These are phyloP conservation scores for Ceraclea dissimilis DNA, from an alignment of 2,888 invertebrate genomes.

Conservation along the genomic window DNA sequence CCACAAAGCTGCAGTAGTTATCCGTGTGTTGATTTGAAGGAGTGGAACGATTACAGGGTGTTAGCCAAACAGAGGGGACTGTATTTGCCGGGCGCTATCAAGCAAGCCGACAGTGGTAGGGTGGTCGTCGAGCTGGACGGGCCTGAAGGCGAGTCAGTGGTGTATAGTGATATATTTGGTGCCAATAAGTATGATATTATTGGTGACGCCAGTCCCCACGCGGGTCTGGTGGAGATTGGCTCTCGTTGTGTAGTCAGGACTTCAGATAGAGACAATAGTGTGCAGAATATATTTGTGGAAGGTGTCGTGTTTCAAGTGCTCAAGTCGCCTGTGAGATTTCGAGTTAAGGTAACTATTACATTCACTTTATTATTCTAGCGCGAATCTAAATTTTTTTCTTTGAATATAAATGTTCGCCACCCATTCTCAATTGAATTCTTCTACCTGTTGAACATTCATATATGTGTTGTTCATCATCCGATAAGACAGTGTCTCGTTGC, in stretches of 20 bases:
- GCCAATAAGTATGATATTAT: constrained; percentile 80
- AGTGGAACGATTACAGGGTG: constrained; percentile 91
- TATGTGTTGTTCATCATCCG: no score
- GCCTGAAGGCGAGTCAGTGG: constrained; percentile 58
- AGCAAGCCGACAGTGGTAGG: constrained; percentile 60
- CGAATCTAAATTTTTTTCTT: constrained; percentile 6
- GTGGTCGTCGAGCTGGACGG: constrained; percentile 79
- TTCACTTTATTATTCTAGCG: neutral
- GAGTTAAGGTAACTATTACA: constrained; percentile 38
- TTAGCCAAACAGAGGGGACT: constrained; percentile 76
- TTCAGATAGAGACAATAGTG: constrained; percentile 51
- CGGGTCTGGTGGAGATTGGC: constrained; percentile 71
- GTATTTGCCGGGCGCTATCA: constrained; percentile 84
- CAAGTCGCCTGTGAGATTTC: constrained; percentile 40
- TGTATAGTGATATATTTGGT: constrained; percentile 72
- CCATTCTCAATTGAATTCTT: no score
- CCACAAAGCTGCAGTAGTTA: constrained; percentile 56
- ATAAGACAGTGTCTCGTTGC: no score
- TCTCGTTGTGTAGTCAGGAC: constrained; percentile 75
- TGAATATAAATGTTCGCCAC: no score
- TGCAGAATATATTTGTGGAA: constrained; percentile 73
- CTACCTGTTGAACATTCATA: no score
- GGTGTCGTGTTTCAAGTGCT: constrained; percentile 63
- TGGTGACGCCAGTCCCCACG: constrained; percentile 85
- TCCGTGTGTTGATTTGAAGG: constrained; percentile 74